Evolutionary conservation across 2,113 vertebrate genomes (phyloP).

Genomic region (Arvicanthis niloticus): DNA sequence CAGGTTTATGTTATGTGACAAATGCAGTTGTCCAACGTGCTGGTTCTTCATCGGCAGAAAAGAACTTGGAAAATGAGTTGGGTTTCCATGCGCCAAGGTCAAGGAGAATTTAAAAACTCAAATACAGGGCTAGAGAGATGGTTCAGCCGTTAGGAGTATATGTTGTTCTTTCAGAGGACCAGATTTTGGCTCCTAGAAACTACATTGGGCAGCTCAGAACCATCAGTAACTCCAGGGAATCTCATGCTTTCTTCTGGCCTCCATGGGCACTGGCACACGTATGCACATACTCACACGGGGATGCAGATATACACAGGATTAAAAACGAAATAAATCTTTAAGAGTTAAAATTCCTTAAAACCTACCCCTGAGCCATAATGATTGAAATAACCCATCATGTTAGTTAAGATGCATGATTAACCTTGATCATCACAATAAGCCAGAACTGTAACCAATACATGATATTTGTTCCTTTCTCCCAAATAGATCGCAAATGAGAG

Average conservation of each 20-base stretch:
- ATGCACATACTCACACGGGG: not conserved
- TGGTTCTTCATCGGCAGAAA: conserved; percentile 28
- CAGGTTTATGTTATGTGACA: not conserved
- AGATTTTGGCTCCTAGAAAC: not conserved
- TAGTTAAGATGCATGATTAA: conserved; percentile 62
- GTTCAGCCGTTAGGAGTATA: no score
- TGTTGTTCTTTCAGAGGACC: not conserved
- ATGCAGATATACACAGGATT: not conserved
- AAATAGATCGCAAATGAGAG: conserved; percentile 21
- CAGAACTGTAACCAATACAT: conserved; percentile 31
- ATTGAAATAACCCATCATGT: conserved; percentile 41
- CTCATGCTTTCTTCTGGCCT: not conserved
- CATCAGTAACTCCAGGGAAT: not conserved
- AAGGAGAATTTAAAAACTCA: conserved; percentile 44
- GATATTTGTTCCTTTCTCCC: conserved; percentile 18
- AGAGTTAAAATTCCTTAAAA: conserved; percentile 31
- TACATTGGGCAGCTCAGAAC: not conserved
- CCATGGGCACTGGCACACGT: not conserved
- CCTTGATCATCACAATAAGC: not conserved
- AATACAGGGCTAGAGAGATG: not conserved
- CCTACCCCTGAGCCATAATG: conserved; percentile 26
- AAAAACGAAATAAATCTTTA: conserved; percentile 17
- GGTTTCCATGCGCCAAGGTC: not conserved
- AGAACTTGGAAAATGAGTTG: conserved; percentile 53
- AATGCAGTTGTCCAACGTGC: not conserved